Base-by-base conservation (phyloP, 1,140 invertebrate species). In the Thalassaphorura encarpata region DNA sequence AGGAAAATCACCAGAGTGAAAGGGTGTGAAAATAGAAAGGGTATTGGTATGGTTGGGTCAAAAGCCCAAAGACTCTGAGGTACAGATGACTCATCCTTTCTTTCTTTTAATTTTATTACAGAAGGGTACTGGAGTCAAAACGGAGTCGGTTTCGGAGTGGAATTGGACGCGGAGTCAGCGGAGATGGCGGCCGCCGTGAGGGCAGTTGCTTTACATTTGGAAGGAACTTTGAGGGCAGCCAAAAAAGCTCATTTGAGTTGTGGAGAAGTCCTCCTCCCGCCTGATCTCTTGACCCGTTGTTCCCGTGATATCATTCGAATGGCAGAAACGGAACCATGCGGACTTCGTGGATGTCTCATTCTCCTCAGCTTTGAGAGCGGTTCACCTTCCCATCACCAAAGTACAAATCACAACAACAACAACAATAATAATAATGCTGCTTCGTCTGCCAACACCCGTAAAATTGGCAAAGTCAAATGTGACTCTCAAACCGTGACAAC, bases 321-420 rank as follows among this genome's bases (percentile, higher is more conserved):
- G 75, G 84, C 87, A 1, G 86, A 89, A 67, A 80, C 80, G 28
- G 88, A 91, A 70, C 87, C 87, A 19, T 90, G 86, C 68, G 88
- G 87, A 52, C 78, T 88, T 2, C 72, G 78, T 71, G 62, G 62
- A 33, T 59, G 58, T 31, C 48, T 68, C 3, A 61, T 73, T 29
- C 65, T 68, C 31, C 66, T 73, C 24, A 68, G 67, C 56, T 62
- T 70, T 29, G 67, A 72, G 49, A 66, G 69, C 36, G 63, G 64
- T 21, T 54, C 55, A 28, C 54, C 60, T 23, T 52, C 56, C 26
- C 39, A 36, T n/a, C 48, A 52, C 19, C 3, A 18, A 18, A 49
- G 41, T 31, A 52, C 27, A 18, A 33, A 33, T 21, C 13, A n/a
- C 26, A 52, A 21, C 27, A 18, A 23, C 23, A 23, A 18, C 21